These are phyloP conservation scores for Callyntrura guangdongensis DNA, from an alignment of 2,888 invertebrate genomes.

Conservation along the genomic window DNA sequence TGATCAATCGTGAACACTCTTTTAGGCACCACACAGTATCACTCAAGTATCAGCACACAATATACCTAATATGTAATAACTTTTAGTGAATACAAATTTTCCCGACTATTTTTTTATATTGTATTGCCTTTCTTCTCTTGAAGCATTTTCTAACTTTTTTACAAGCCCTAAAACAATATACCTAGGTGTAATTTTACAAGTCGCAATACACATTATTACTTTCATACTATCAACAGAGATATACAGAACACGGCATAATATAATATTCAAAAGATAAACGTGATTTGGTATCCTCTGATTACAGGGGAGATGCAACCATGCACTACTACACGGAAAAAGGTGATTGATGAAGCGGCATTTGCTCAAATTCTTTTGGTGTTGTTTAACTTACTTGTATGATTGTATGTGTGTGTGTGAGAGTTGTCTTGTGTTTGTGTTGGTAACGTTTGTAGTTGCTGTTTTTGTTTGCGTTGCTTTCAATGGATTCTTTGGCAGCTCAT, in stretches of 20 bases:
- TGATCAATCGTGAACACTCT: slow-evolving; percentile 58
- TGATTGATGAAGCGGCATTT: slow-evolving; percentile 78
- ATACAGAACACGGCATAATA: slow-evolving; percentile 21
- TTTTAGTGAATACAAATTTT: neutral
- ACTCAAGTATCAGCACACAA: neutral
- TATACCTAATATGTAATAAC: neutral
- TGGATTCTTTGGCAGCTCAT: slow-evolving; percentile 67
- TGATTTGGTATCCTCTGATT: slow-evolving; percentile 71
- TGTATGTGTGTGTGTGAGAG: neutral
- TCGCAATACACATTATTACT: slow-evolving; percentile 30
- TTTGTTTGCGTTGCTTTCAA: slow-evolving; percentile 58
- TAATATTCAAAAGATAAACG: slow-evolving; percentile 73
- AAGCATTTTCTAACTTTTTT: slow-evolving; percentile 40
- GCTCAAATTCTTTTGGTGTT: slow-evolving; percentile 54
- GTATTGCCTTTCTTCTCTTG: neutral
- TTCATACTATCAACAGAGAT: slow-evolving; percentile 21
- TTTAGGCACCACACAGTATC: neutral
- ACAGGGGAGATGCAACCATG: slow-evolving; percentile 56
- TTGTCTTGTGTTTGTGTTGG: neutral
- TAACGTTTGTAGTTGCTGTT: neutral
- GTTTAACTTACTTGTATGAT: neutral
- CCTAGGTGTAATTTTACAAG: slow-evolving; percentile 44
- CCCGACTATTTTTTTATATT: neutral
- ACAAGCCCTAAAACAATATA: slow-evolving; percentile 65
- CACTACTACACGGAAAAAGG: slow-evolving; percentile 36